phyloP scores from a whole-genome alignment of 35 echinoderm and acorn worm species.

The Ophiothrix spiculata region DNA sequence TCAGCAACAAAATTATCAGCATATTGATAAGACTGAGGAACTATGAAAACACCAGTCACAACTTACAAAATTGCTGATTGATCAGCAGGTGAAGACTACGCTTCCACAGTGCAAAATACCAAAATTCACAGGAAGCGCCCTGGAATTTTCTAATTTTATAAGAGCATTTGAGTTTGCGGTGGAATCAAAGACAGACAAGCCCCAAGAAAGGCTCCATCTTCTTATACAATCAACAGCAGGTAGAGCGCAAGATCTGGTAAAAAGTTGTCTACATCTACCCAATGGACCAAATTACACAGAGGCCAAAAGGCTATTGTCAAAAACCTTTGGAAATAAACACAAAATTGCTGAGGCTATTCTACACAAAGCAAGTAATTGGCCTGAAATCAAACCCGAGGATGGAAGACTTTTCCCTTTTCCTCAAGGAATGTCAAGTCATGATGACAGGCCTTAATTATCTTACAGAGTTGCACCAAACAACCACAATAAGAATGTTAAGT shows the following conservation, averaged over 20 bases:
- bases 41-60: slow-evolving; percentile 4
- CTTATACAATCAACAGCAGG: slow-evolving; percentile 4
- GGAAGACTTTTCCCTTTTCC: background rate
- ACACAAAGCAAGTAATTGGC: background rate
- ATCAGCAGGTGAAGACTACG: background rate
- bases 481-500: background rate
- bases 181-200: background rate
- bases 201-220: background rate
- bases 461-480: background rate
- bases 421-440: background rate
- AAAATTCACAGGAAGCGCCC: background rate
- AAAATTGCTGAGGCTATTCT: background rate
- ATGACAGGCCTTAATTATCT: background rate
- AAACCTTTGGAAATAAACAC: background rate
- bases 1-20: no score
- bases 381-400: background rate
- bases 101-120: background rate
- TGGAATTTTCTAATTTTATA: background rate
- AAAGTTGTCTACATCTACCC: slow-evolving; percentile 1
- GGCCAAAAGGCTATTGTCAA: no score
- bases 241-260: background rate
- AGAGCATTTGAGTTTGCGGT: background rate
- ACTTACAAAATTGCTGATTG: background rate
- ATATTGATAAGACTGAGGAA: no score
- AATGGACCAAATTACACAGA: no score